Evolutionary conservation across 2,888 invertebrate genomes (phyloP).

Genomic region (Drosophila histrio): DNA sequence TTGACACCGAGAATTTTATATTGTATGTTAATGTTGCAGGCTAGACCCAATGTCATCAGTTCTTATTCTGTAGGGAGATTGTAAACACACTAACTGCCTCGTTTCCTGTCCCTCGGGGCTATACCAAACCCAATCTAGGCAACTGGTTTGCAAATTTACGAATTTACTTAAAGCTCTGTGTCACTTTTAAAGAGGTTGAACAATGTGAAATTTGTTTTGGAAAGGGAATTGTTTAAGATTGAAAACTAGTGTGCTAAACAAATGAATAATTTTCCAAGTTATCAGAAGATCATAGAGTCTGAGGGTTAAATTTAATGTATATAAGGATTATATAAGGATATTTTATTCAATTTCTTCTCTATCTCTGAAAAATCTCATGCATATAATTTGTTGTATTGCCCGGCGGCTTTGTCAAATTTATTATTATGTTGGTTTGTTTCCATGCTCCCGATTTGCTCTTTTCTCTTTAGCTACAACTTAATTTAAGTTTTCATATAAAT

Average conservation of each 20-base stretch:
- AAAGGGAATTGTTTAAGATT: background rate
- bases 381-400: constrained; percentile 47
- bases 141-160: constrained; percentile 12
- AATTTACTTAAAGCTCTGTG: constrained; percentile 30
- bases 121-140: constrained; percentile 13
- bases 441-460: constrained; percentile 6
- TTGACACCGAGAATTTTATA: background rate
- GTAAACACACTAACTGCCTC: constrained; percentile 5
- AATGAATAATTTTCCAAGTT: constrained; percentile 9
- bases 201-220: constrained; percentile 16
- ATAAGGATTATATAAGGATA: background rate
- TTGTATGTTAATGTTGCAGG: constrained; percentile 1
- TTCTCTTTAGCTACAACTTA: constrained; percentile 33
- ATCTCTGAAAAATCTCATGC: constrained; percentile 38
- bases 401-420: constrained; percentile 37
- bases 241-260: background rate
- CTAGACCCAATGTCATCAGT: constrained; percentile 36
- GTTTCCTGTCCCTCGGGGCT: constrained; percentile 21
- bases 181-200: constrained; percentile 24
- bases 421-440: constrained; percentile 21
- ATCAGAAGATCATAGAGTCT: too few species aligned
- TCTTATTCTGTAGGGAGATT: constrained; percentile 28
- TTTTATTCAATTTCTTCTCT: background rate
- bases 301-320: too few species aligned
- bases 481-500: constrained; percentile 64